phyloP scores from a whole-genome alignment of 2,797 vertebrate genomes.

The Poecilia gillii region DNA sequence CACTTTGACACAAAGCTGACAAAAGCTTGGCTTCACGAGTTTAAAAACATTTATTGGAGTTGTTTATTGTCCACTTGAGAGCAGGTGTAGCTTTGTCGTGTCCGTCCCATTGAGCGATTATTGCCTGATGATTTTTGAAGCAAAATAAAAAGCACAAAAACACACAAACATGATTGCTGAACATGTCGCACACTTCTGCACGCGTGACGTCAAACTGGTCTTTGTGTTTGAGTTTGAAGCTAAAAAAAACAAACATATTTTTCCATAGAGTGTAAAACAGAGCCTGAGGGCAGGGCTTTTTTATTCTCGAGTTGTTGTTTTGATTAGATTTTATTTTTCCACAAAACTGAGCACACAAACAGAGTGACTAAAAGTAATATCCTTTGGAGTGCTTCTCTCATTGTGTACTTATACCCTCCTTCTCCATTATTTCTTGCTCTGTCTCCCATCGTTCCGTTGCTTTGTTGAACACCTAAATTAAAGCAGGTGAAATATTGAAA shows the following conservation, averaged over 20 bases:
- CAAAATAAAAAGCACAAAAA: constrained; percentile 34
- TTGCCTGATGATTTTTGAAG: constrained; percentile 42
- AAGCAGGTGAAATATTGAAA: constrained; percentile 81
- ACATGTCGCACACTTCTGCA: constrained; percentile 56
- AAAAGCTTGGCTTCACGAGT: constrained; percentile 11
- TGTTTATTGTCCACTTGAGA: neutral
- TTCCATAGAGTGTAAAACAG: constrained; percentile 53
- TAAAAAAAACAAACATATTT: constrained; percentile 58
- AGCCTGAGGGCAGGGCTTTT: constrained; percentile 55
- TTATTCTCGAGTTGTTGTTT: constrained; percentile 73
- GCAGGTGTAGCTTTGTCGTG: constrained; percentile 30
- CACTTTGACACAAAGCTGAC: constrained; percentile 16
- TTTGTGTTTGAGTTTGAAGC: constrained; percentile 51
- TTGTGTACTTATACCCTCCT: constrained; percentile 67
- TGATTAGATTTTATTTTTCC: constrained; percentile 79
- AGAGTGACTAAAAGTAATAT: constrained; percentile 74
- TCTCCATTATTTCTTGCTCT: constrained; percentile 67
- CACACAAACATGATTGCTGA: constrained; percentile 36
- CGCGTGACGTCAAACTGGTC: constrained; percentile 58
- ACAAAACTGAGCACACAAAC: constrained; percentile 63
- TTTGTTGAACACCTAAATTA: constrained; percentile 80
- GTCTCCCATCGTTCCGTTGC: constrained; percentile 64
- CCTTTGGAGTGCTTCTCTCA: constrained; percentile 67
- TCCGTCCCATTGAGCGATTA: constrained; percentile 40
- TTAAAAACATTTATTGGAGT: constrained; percentile 10